These are phyloP conservation scores for Melolontha melolontha DNA, from an alignment of 2,888 invertebrate genomes.

Conservation along the genomic window DNA sequence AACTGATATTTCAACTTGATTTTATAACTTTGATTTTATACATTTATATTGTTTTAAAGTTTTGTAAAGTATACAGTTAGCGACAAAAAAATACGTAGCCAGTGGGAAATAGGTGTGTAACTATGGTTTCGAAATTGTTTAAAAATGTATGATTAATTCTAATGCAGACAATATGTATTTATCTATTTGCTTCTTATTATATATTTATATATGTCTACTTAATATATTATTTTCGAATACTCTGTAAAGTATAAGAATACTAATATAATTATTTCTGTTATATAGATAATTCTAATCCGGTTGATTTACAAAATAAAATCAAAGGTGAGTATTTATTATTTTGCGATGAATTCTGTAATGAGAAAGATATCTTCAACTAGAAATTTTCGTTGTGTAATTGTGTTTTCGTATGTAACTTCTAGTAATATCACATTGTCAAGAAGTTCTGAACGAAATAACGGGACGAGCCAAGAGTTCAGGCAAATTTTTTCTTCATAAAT, in stretches of 20 bases:
- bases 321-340: constrained; percentile 60
- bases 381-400: constrained; percentile 20
- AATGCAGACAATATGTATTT: too few species aligned
- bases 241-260: constrained; percentile 3
- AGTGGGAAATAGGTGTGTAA: too few species aligned
- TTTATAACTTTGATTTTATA: too few species aligned
- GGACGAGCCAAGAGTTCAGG: constrained; percentile 55
- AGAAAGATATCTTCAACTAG: not conserved
- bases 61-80: too few species aligned
- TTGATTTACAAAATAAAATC: constrained; percentile 61
- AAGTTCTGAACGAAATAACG: constrained; percentile 60
- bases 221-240: constrained; percentile 6
- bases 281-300: constrained; percentile 56
- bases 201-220: too few species aligned
- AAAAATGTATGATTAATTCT: too few species aligned
- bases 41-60: too few species aligned
- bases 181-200: too few species aligned
- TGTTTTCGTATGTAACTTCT: constrained; percentile 51
- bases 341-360: constrained; percentile 20
- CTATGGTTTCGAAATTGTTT: too few species aligned
- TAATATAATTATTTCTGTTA: constrained; percentile 39
- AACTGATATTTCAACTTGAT: too few species aligned
- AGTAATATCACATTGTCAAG: constrained; percentile 65
- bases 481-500: constrained; percentile 54
- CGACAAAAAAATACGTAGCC: too few species aligned